Conservation (phyloP, 2,797 vertebrate species). For the Schizopygopsis pylzovi region DNA sequence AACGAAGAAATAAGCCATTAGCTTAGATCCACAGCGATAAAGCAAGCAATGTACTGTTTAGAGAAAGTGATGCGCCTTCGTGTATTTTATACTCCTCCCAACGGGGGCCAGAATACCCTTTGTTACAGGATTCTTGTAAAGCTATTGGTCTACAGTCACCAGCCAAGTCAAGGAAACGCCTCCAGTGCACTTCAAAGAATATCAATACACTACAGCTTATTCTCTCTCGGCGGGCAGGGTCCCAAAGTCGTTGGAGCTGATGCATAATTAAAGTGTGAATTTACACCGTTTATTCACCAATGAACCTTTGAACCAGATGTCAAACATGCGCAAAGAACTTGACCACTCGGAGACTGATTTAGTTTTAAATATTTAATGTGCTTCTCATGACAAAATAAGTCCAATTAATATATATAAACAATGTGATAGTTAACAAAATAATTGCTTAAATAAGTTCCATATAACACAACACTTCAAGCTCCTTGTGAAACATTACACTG, state of each 20-base stretch:
- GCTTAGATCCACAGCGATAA: conserved; percentile 25
- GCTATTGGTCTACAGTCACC: conserved; percentile 59
- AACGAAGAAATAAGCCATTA: conserved; percentile 65
- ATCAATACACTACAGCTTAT: conserved; percentile 63
- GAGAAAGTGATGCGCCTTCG: not conserved
- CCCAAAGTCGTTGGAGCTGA: conserved; percentile 48
- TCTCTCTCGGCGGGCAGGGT: conserved; percentile 55
- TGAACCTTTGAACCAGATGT: conserved; percentile 63
- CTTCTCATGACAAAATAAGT: conserved; percentile 57
- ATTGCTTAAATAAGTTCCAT: conserved; percentile 50
- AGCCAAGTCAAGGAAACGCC: conserved; percentile 74
- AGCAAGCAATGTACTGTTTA: not conserved
- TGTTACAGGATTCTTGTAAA: conserved; percentile 44
- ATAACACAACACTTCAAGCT: conserved; percentile 35
- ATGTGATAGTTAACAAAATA: conserved; percentile 25
- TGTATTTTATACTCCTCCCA: conserved; percentile 57
- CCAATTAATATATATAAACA: conserved; percentile 45
- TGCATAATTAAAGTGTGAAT: conserved; percentile 53
- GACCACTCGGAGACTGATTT: conserved; percentile 46
- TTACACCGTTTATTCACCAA: conserved; percentile 58
- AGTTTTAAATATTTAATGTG: conserved; percentile 75
- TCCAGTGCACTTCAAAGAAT: conserved; percentile 76
- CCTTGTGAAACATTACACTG: conserved; percentile 40
- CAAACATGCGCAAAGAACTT: conserved; percentile 4
- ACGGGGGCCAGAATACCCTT: conserved; percentile 56